Conservation (phyloP, 2,113 vertebrate genomes). For the Gobiocypris rarus region DNA sequence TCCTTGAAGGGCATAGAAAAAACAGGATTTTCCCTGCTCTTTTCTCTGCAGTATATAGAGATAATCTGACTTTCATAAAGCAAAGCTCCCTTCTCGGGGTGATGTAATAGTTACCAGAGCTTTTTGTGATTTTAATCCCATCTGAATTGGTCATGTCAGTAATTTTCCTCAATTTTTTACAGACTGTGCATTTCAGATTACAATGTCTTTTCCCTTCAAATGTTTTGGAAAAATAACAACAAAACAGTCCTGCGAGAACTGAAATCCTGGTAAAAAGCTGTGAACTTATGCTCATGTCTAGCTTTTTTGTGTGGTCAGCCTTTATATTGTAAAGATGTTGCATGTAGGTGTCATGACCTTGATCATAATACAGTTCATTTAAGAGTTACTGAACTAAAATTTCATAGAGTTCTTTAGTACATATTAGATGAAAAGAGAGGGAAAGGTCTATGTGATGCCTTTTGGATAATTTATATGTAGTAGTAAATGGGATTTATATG, state of each 20-base stretch:
- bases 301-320: too few relatives aligned
- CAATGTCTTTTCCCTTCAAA: background rate
- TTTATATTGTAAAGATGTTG: background rate
- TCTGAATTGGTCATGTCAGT: conserved; percentile 1
- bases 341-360: background rate
- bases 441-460: background rate
- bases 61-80: conserved; percentile 6
- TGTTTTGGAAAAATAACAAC: background rate
- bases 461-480: background rate
- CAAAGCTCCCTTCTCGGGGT: conserved; percentile 9
- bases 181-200: conserved; percentile 6
- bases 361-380: background rate
- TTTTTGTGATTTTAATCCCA: conserved; percentile 27
- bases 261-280: background rate
- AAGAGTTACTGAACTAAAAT: background rate
- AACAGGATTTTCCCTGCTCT: background rate
- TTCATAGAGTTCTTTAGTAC: background rate
- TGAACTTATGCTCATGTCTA: background rate
- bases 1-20: background rate
- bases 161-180: conserved; percentile 12
- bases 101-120: conserved; percentile 14
- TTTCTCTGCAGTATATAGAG: background rate
- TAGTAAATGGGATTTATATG: conserved; percentile 11
- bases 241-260: background rate
- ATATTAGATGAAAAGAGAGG: background rate